phyloP scores from a whole-genome alignment of 2,113 vertebrate species.

The Arizona elegans region DNA sequence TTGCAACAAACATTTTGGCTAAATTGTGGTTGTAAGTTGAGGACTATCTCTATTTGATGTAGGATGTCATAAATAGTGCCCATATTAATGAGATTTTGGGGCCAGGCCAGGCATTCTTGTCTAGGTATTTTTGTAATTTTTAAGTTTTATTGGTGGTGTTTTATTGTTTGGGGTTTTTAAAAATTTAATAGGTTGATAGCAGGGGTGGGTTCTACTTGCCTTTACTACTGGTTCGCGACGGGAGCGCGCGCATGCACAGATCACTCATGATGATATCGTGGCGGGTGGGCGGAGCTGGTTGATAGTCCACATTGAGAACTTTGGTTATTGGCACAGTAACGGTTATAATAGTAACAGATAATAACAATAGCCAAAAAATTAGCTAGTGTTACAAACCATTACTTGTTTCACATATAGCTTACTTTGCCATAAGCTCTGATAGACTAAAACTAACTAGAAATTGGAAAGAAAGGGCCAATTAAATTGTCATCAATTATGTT shows the following conservation, averaged over 20 bases:
- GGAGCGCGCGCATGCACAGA: too few species aligned
- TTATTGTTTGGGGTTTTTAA: background rate
- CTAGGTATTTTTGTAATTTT: background rate
- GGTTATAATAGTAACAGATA: background rate
- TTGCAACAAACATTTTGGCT: background rate
- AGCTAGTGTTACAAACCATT: background rate
- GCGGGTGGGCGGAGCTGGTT: background rate
- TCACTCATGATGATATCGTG: too few species aligned
- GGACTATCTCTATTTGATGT: background rate
- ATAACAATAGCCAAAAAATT: background rate
- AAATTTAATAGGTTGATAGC: background rate
- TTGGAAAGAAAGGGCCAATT: background rate
- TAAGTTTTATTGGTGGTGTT: background rate
- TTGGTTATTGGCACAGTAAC: background rate
- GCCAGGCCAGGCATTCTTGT: background rate
- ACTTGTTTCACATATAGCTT: background rate
- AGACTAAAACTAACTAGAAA: background rate
- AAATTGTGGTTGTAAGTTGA: background rate
- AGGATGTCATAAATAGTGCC: background rate
- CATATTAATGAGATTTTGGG: background rate
- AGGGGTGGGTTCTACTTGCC: too few species aligned
- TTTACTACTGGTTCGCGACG: too few species aligned
- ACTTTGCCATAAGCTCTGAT: background rate
- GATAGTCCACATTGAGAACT: background rate
- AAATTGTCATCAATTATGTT: background rate